Evolutionary conservation across 2,888 invertebrate species (phyloP), one percentile per base, ranked within the genome.

Genomic region (Drosophila yooni): DNA sequence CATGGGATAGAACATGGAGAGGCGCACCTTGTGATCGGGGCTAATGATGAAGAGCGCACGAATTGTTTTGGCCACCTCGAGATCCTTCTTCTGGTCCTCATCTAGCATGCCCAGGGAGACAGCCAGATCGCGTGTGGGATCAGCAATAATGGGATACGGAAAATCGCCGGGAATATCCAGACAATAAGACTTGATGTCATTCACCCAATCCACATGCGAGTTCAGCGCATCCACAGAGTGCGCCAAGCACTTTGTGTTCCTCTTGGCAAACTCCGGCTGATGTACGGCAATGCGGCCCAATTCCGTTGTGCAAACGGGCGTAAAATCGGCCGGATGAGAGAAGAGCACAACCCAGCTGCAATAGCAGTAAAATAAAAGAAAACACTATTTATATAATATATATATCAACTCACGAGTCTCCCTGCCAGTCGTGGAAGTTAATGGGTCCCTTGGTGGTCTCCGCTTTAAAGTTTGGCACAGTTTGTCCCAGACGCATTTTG

Each of bases 251-350:
- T 97, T 97, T 8, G 95, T 95, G 82, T 95, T 95, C 25, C 97
- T 94, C 84, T 96, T 95, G 40, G 94, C 93, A 88, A 97, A 97
- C 84, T 96, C 94, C 0, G 95, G 94, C 62, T 94, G 93, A 87
- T 97, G 95, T 21, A 96, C 95, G 3, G 96, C 96, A 61, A 96
- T 95, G 53, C 96, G 94, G 6, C 96, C 97, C 81, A 98, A 93
- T 93, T 98, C 98, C 0, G 97, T 98, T 7, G 98, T 98, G 91
- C 98, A 98, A 0, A 98, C 97, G 0, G 98, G 98, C 0, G 98
- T 98, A 92, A 96, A 98, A 93, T 98, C 98, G 13, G 96, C 96
- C 0, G 98, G 98, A 92, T 98, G 98, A 0, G 97, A 97, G 92
- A 98, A 98, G 31, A 98, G 93, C 89, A 97, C 95, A 68, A 96